Evolutionary conservation across 2,797 vertebrate genomes (phyloP).

Genomic region (Botia almorhae): DNA sequence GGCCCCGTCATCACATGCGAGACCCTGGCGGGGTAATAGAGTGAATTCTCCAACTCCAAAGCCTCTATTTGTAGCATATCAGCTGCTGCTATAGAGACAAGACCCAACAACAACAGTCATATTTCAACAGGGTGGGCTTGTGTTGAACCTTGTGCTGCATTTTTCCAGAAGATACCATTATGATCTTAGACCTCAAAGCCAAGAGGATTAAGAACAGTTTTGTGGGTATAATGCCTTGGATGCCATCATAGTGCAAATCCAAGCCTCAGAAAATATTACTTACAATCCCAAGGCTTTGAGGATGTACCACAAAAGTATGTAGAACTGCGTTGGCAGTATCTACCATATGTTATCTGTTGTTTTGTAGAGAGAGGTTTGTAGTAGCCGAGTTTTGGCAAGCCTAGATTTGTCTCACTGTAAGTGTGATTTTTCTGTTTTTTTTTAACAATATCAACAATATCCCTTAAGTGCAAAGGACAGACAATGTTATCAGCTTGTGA

Average conservation of each 20-base stretch:
- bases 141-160: constrained; percentile 33
- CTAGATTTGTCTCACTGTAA: constrained; percentile 33
- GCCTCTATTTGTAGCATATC: constrained; percentile 58
- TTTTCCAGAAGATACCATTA: constrained; percentile 40
- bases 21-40: constrained; percentile 42
- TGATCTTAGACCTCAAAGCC: constrained; percentile 38
- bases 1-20: constrained; percentile 50
- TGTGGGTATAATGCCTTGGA: constrained; percentile 44
- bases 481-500: constrained; percentile 26
- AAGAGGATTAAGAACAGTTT: constrained; percentile 46
- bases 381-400: background rate
- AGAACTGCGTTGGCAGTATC: background rate
- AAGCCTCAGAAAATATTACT: constrained; percentile 10
- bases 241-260: constrained; percentile 25
- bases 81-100: constrained; percentile 50
- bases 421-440: constrained; percentile 7
- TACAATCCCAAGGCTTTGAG: constrained; percentile 25
- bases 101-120: constrained; percentile 57
- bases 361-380: constrained; percentile 10
- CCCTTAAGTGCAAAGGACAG: background rate
- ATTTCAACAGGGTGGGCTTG: constrained; percentile 54
- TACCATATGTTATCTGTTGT: background rate
- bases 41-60: constrained; percentile 53
- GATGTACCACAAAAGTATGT: constrained; percentile 11
- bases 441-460: constrained; percentile 12